phyloP scores from a whole-genome alignment of 2,797 vertebrate genomes.

The Mormyrus proboscirostris region DNA sequence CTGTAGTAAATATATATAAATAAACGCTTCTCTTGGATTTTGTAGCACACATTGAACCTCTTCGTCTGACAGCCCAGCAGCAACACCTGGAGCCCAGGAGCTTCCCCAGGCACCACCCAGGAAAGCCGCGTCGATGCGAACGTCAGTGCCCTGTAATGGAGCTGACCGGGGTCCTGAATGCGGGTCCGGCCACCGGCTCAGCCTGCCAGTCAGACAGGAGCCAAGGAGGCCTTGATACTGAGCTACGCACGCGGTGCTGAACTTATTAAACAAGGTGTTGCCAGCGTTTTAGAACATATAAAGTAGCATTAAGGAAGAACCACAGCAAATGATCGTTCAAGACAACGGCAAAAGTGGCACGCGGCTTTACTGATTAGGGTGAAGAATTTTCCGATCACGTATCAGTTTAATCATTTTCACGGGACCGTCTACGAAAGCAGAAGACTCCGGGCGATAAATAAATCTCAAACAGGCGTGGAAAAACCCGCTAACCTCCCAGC shows the following conservation, averaged over 20 bases:
- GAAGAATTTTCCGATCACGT: neutral
- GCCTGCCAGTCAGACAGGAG: neutral
- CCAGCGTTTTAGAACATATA: neutral
- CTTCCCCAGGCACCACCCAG: neutral
- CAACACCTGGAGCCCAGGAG: neutral
- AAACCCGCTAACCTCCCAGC: neutral
- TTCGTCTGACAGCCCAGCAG: neutral
- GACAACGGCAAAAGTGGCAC: neutral
- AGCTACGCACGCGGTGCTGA: neutral
- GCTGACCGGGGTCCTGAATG: conserved; percentile 27
- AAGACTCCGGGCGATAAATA: neutral
- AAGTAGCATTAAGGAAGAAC: neutral
- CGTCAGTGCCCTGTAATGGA: conserved; percentile 16
- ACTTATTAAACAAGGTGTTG: neutral
- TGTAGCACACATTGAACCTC: neutral
- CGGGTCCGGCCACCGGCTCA: neutral
- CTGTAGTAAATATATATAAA: neutral
- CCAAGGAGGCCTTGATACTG: neutral
- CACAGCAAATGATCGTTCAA: neutral
- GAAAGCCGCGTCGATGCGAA: neutral
- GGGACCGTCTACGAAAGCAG: neutral
- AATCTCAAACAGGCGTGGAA: neutral
- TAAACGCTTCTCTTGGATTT: neutral
- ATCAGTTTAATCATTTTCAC: neutral
- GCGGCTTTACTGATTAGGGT: neutral